A percentile compares a stretch with the other conserved stretches of the same genome.
phyloP scores from a whole-genome alignment of 2,113 vertebrate genomes.

The Neogale vison region DNA sequence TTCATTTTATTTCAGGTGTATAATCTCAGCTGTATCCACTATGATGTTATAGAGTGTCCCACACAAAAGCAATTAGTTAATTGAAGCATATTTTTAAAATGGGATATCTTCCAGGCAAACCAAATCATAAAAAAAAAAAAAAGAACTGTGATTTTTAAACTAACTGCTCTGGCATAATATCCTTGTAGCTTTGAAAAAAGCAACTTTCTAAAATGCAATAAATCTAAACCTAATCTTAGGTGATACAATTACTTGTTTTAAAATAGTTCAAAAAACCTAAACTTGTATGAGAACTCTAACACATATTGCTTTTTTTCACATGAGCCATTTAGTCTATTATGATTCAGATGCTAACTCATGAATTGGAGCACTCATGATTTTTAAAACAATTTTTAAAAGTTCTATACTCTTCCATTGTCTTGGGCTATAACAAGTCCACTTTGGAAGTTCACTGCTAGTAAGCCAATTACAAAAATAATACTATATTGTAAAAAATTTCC shows the following conservation, averaged over 20 bases:
- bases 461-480: constrained; percentile 34
- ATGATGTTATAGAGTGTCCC: background rate
- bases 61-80: background rate
- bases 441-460: constrained; percentile 3
- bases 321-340: constrained; percentile 34
- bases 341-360: constrained; percentile 6
- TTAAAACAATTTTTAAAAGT: constrained; percentile 8
- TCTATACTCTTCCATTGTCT: background rate
- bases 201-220: background rate
- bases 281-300: background rate
- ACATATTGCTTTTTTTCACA: background rate
- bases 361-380: constrained; percentile 8
- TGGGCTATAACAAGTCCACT: background rate
- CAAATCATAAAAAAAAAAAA: background rate
- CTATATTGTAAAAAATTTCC: constrained; percentile 37
- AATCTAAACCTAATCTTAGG: constrained; percentile 17
- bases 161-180: background rate
- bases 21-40: background rate
- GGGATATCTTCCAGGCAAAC: background rate
- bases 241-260: background rate
- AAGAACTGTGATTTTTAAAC: background rate
- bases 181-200: background rate
- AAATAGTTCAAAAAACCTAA: constrained; percentile 20
- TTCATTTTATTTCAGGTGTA: constrained; percentile 13
- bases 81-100: constrained; percentile 15